Conservation (phyloP, 2,888 invertebrate genomes). For the Scelioninae gen. 2 region DNA sequence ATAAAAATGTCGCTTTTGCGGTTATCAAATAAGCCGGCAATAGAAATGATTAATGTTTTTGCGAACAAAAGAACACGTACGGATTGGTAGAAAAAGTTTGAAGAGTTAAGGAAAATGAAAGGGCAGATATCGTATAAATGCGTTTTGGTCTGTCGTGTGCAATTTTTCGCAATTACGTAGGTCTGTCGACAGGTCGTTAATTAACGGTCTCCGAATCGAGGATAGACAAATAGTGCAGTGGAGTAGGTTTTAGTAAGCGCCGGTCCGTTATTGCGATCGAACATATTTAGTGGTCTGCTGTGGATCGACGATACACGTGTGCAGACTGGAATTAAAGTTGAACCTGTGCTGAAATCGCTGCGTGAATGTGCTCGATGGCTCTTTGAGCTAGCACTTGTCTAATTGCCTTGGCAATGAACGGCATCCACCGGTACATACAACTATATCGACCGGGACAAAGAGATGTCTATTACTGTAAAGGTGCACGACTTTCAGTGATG, state of each 20-base stretch:
- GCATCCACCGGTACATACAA: constrained; percentile 43
- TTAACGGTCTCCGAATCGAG: constrained; percentile 62
- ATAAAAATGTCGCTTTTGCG: constrained; percentile 14
- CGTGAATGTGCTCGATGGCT: constrained; percentile 59
- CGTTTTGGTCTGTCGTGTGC: constrained; percentile 29
- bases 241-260: constrained; percentile 53
- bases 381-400: constrained; percentile 61
- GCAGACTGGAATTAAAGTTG: constrained; percentile 59
- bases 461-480: constrained; percentile 48
- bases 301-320: constrained; percentile 55
- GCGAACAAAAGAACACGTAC: constrained; percentile 1
- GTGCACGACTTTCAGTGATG: constrained; percentile 39
- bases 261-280: constrained; percentile 59
- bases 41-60: constrained; percentile 30
- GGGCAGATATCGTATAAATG: constrained; percentile 11
- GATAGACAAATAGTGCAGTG: constrained; percentile 60
- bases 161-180: constrained; percentile 53
- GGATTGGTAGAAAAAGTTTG: constrained; percentile 12
- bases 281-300: constrained; percentile 59
- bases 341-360: constrained; percentile 55
- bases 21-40: constrained; percentile 4
- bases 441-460: constrained; percentile 56
- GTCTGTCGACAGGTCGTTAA: constrained; percentile 61
- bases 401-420: constrained; percentile 61
- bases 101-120: constrained; percentile 31